Percentiles rank a stretch among this genome's conserved stretches.
These are phyloP conservation scores for Coreoperca whiteheadi DNA, from an alignment of 2,113 vertebrate species.

Conservation along the genomic window DNA sequence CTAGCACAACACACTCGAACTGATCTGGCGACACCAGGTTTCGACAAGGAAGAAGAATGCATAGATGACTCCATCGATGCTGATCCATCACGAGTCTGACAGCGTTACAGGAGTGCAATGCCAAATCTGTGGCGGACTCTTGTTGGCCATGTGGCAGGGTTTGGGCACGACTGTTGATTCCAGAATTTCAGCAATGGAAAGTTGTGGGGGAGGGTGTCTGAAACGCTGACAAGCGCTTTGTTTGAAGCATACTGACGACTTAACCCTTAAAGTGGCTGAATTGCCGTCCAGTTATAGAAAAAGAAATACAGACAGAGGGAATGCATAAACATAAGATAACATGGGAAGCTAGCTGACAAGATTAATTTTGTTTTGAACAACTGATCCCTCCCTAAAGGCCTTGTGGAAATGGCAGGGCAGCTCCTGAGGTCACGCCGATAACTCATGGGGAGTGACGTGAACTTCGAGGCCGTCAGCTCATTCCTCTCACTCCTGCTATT, in stretches of 20 bases:
- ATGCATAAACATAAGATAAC: background rate
- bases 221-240: background rate
- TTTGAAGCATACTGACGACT: background rate
- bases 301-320: background rate
- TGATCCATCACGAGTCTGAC: too few species aligned
- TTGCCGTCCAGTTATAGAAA: background rate
- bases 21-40: too few species aligned
- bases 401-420: background rate
- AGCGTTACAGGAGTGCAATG: too few species aligned
- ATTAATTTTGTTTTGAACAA: background rate
- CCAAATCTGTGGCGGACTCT: too few species aligned
- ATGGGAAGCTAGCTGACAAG: background rate
- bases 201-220: background rate
- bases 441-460: background rate
- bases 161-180: background rate
- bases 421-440: background rate
- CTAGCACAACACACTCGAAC: too few species aligned
- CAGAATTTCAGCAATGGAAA: background rate
- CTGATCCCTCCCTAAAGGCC: background rate
- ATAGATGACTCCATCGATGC: too few species aligned
- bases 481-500: constrained; percentile 3
- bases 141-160: too few species aligned
- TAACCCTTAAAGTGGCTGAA: background rate
- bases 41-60: too few species aligned
- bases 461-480: background rate